Evolutionary conservation across 2,797 vertebrate species (phyloP).

Genomic region (Takifugu rubripes): DNA sequence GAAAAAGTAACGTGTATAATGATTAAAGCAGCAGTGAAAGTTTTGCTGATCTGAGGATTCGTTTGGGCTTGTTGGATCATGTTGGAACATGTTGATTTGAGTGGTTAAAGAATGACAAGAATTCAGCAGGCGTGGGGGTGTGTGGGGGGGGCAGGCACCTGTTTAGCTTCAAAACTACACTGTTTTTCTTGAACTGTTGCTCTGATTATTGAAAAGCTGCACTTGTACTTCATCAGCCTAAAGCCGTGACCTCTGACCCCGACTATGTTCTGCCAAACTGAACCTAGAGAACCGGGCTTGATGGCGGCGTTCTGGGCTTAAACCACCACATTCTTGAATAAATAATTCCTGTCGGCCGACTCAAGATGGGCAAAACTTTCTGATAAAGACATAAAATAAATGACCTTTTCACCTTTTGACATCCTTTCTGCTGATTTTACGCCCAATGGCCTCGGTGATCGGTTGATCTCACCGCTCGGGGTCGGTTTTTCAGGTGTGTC

Average conservation of each 20-base stretch:
- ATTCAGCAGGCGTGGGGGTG: neutral
- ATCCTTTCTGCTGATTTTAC: too few relatives aligned
- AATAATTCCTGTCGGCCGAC: too few relatives aligned
- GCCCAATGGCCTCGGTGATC: too few relatives aligned
- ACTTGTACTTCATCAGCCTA: neutral
- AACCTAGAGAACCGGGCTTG: neutral
- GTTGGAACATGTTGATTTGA: neutral
- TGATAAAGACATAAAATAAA: neutral
- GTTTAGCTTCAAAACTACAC: too few relatives aligned
- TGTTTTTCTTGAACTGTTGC: neutral
- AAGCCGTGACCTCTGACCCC: neutral
- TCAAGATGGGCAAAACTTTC: too few relatives aligned
- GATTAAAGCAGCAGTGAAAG: too few relatives aligned
- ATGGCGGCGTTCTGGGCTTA: too few relatives aligned
- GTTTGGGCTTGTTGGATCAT: slow-evolving; percentile 3
- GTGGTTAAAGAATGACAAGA: neutral
- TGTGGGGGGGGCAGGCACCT: neutral
- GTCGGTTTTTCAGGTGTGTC: neutral
- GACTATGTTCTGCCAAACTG: neutral
- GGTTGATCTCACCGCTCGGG: too few relatives aligned
- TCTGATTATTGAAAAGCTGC: too few relatives aligned
- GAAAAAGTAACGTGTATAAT: too few relatives aligned
- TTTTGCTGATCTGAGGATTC: neutral
- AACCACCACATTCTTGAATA: too few relatives aligned
- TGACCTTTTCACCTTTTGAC: neutral